These are phyloP conservation scores for Picus viridis DNA, from an alignment of 2,797 vertebrate species.

Conservation along the genomic window DNA sequence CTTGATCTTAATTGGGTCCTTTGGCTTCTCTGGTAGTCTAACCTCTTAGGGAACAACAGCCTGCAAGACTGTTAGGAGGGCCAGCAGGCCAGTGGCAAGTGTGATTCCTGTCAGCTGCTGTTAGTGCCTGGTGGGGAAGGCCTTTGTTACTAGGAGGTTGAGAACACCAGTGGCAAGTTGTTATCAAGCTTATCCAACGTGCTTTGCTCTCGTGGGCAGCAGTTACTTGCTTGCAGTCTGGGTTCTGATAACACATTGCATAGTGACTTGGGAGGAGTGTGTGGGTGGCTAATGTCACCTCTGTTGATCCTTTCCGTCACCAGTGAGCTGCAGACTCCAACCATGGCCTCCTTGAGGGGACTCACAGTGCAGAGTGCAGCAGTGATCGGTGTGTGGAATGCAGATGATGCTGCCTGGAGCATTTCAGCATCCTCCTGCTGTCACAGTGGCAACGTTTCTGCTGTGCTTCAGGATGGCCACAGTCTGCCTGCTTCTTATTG, in stretches of 20 bases:
- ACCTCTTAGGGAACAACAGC: neutral
- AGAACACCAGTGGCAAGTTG: neutral
- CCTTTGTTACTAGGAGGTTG: neutral
- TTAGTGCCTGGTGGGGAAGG: neutral
- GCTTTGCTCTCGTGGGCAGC: neutral
- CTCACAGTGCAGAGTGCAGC: conserved; percentile 18
- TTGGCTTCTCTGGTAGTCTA: neutral
- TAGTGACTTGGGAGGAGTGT: neutral
- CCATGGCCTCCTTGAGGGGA: neutral
- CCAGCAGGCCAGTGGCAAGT: neutral
- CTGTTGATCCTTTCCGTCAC: conserved; percentile 22
- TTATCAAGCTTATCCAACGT: neutral
- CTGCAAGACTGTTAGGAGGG: neutral
- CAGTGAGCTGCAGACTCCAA: conserved; percentile 34
- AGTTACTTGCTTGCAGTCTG: neutral
- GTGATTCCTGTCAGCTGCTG: neutral
- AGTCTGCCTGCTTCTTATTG: neutral
- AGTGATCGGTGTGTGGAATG: neutral
- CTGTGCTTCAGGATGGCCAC: neutral
- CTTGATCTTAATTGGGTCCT: neutral
- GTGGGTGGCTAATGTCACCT: conserved; percentile 23
- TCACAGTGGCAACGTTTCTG: neutral
- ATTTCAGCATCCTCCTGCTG: neutral
- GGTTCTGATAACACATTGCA: neutral
- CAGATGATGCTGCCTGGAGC: neutral